phyloP scores from a whole-genome alignment of 2,113 vertebrate species.

The Ochotona curzoniae region DNA sequence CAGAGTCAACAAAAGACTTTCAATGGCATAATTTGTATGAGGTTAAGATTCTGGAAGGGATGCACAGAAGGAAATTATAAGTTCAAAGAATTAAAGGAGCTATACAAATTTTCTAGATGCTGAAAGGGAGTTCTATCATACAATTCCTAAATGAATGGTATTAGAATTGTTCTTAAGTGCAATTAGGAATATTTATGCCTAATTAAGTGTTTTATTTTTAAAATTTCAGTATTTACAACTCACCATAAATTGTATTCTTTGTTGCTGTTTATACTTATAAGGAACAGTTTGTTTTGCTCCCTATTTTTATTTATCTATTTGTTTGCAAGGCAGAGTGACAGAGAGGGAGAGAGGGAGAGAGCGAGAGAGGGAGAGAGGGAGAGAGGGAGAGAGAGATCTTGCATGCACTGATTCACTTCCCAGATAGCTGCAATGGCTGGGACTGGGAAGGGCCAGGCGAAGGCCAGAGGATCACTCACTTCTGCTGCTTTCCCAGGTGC shows the following conservation, averaged over 20 bases:
- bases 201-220: not conserved
- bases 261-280: not conserved
- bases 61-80: not conserved
- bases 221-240: not conserved
- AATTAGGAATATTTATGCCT: not conserved
- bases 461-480: no score
- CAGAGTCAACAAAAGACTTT: not conserved
- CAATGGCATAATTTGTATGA: not conserved
- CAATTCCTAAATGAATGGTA: not conserved
- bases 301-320: no score
- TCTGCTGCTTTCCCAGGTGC: no score
- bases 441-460: no score
- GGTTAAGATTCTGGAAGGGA: not conserved
- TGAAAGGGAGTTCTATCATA: not conserved
- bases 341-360: no score
- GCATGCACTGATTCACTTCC: no score
- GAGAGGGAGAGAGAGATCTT: no score
- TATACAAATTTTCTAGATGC: conserved; percentile 15
- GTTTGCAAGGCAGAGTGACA: no score
- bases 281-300: not conserved
- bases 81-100: not conserved
- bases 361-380: no score
- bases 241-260: not conserved
- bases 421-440: no score
- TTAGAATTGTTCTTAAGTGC: conserved; percentile 4